Conservation (phyloP, 2,888 invertebrate species). For the Strigamia maritima region DNA sequence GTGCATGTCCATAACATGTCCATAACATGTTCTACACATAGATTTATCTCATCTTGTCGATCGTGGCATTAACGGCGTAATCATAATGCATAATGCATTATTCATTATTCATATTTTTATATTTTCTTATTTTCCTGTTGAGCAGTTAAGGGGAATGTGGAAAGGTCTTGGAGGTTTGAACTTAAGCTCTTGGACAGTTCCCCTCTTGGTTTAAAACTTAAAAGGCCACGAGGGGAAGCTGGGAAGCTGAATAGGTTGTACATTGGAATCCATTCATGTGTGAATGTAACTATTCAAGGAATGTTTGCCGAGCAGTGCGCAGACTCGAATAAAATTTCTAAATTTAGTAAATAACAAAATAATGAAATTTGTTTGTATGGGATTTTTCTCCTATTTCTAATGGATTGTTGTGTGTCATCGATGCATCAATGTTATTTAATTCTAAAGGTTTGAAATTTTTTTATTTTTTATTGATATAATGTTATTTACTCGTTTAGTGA, state of each 20-base stretch:
- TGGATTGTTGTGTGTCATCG: no score
- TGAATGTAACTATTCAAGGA: neutral
- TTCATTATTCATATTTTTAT: neutral
- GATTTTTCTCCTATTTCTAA: no score
- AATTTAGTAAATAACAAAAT: no score
- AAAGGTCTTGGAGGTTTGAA: neutral
- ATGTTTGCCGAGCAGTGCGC: neutral
- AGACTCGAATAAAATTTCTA: no score
- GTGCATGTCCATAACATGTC: neutral
- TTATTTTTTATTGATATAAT: neutral
- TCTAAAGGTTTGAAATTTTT: no score
- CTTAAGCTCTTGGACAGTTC: neutral
- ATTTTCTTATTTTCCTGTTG: neutral
- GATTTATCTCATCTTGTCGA: no score
- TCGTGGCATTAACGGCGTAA: neutral
- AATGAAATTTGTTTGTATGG: no score
- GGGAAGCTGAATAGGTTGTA: neutral
- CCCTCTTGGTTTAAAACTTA: neutral
- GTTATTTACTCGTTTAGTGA: constrained; percentile 59
- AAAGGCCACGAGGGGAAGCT: neutral
- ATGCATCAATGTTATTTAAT: no score
- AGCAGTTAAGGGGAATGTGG: neutral
- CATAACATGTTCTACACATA: no score
- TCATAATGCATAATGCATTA: neutral
- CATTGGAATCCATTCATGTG: neutral